Evolutionary conservation across 2,113 vertebrate genomes (phyloP), one percentile per base, ranked within the genome.

Genomic region (Plecotus auritus): DNA sequence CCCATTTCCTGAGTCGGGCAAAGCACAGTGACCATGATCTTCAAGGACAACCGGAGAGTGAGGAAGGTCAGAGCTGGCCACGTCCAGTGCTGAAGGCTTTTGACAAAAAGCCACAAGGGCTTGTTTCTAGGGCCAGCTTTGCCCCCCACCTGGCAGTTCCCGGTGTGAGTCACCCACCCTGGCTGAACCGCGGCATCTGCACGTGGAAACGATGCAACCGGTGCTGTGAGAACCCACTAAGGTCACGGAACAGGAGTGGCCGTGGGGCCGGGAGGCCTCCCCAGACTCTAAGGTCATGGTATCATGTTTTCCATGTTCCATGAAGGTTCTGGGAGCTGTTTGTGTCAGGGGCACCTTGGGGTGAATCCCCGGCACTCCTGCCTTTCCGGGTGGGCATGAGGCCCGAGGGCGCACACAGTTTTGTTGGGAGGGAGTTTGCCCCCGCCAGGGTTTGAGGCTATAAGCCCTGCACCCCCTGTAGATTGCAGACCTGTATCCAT

Each of bases 381-480:
- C 61, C n/a, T 26, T 30, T 10, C 0, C 1, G 0, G 2, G 8
- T 5, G 16, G 45, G 51, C 0, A 0, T 11, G 16, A 12, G 9
- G 26, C 4, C 1, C 4, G 0, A 14, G 61, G 13, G 54, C 28
- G 16, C 40, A 16, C 45, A 12, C 0, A 16, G 13, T 32, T 17
- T 13, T 32, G 6, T 14, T 64, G 16, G 18, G 28, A 73, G 23
- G 61, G 17, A 16, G 20, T 23, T 40, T 4, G 56, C 69, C 30
- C 85, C 22, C 2, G n/a, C 28, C 10, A 30, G 18, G 7, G 0
- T n/a, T 1, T 9, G 30, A 42, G 8, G 4, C 23, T 10, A 12
- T n/a, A 16, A 13, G 10, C 6, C 12, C 23, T 20, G 1, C 20
- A 0, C 9, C n/a, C 70, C 56, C 18, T 7, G 16, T 0, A 49